Conservation (phyloP, 2,888 invertebrate genomes). For the Craniophora ligustri region DNA sequence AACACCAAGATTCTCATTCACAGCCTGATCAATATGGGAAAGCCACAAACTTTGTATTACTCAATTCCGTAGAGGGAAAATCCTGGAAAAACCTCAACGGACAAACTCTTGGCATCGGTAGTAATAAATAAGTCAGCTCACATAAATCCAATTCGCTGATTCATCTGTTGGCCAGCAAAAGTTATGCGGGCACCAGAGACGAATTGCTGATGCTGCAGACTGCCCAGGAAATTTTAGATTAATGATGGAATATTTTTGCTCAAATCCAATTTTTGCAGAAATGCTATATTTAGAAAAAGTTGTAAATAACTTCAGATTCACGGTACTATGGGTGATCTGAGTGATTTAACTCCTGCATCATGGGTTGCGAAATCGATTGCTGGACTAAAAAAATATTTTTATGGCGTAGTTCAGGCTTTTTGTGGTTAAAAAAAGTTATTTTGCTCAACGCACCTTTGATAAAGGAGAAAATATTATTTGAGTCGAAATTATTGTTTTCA, state of each 20-base stretch:
- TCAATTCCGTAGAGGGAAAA: slow-evolving; percentile 37
- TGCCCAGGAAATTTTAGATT: slow-evolving; percentile 1
- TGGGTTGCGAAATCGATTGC: too few species aligned
- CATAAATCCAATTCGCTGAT: slow-evolving; percentile 76
- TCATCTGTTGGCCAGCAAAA: slow-evolving; percentile 71
- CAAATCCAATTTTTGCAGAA: not conserved
- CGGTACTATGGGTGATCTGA: too few species aligned
- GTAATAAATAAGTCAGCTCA: slow-evolving; percentile 63
- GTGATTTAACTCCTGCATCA: too few species aligned
- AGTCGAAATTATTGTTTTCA: too few species aligned
- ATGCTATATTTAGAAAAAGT: too few species aligned
- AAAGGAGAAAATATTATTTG: too few species aligned
- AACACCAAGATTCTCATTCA: slow-evolving; percentile 23
- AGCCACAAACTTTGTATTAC: slow-evolving; percentile 33
- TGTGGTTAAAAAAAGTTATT: too few species aligned
- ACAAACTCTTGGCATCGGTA: slow-evolving; percentile 26
- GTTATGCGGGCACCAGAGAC: slow-evolving; percentile 72
- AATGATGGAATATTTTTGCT: slow-evolving; percentile 9
- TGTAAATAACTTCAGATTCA: too few species aligned
- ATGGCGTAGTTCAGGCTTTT: too few species aligned
- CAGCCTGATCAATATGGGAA: slow-evolving; percentile 31
- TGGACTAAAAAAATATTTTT: too few species aligned
- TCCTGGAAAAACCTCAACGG: slow-evolving; percentile 15
- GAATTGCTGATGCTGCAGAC: slow-evolving; percentile 59
- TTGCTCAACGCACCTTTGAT: too few species aligned